A percentile compares a stretch with the other conserved stretches of the same genome.
phyloP scores from a whole-genome alignment of 2,888 invertebrate genomes.

The Chydorus sphaericus region DNA sequence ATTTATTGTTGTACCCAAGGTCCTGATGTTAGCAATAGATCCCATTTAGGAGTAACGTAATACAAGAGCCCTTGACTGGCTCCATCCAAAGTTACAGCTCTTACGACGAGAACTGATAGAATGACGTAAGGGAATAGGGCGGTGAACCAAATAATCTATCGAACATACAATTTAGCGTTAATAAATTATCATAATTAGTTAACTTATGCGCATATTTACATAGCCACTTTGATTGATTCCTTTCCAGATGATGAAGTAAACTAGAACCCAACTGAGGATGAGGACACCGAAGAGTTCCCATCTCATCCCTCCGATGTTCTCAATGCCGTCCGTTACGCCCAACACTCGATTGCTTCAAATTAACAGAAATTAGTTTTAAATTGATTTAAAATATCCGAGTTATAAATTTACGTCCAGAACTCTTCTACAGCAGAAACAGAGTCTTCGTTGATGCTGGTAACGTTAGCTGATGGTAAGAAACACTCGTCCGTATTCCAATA shows the following conservation, averaged over 20 bases:
- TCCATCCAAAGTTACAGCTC: conserved; percentile 51
- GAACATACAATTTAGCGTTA: not conserved
- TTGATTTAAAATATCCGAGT: not conserved
- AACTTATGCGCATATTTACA: conserved; percentile 29
- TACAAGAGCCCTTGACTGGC: conserved; percentile 47
- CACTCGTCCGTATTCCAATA: conserved; percentile 48
- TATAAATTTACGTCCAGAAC: conserved; percentile 39
- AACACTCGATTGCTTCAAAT: conserved; percentile 43
- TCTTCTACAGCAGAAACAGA: conserved; percentile 39
- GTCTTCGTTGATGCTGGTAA: conserved; percentile 18
- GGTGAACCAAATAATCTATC: conserved; percentile 59
- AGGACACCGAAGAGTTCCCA: conserved; percentile 51
- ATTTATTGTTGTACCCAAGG: too few relatives aligned
- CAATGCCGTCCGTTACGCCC: conserved; percentile 41
- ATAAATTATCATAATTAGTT: not conserved
- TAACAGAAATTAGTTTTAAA: not conserved
- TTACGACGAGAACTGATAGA: conserved; percentile 44
- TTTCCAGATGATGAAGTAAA: conserved; percentile 54
- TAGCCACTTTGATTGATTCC: conserved; percentile 61
- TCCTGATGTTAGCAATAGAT: too few relatives aligned
- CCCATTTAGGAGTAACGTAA: conserved; percentile 48
- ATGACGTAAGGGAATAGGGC: conserved; percentile 59
- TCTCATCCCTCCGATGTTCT: conserved; percentile 46
- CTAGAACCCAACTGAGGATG: conserved; percentile 47
- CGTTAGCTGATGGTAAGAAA: conserved; percentile 23